Percentiles rank a stretch among this genome's conserved stretches.
Evolutionary conservation across 1,140 invertebrate genomes (phyloP).

Genomic region (Eumeta japonica): DNA sequence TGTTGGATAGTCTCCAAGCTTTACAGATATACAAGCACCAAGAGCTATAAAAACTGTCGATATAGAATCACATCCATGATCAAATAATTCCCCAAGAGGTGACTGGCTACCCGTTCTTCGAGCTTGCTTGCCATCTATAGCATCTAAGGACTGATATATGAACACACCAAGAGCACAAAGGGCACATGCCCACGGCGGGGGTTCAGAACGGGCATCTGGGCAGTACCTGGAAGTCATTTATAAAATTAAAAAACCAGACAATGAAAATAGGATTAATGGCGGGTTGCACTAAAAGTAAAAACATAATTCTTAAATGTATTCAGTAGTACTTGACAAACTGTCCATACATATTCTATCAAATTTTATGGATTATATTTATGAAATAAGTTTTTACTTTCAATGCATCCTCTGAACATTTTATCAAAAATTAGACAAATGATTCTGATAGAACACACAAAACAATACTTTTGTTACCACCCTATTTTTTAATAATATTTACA

Average conservation of each 20-base stretch:
- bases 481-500: too few species aligned
- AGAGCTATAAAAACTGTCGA: constrained; percentile 95
- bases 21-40: constrained; percentile 87
- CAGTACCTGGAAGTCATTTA: constrained; percentile 55
- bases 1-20: constrained; percentile 85
- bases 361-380: too few species aligned
- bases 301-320: too few species aligned
- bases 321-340: too few species aligned
- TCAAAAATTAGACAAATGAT: too few species aligned
- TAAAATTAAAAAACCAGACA: not conserved
- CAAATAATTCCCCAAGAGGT: constrained; percentile 96
- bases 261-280: too few species aligned
- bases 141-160: constrained; percentile 97
- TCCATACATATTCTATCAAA: too few species aligned
- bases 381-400: too few species aligned
- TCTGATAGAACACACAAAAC: too few species aligned
- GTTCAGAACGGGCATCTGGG: constrained; percentile 67
- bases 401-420: too few species aligned
- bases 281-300: too few species aligned
- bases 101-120: constrained; percentile 88
- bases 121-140: constrained; percentile 99
- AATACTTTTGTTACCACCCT: too few species aligned
- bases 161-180: constrained; percentile 93
- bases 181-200: constrained; percentile 90
- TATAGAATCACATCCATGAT: constrained; percentile 98